phyloP scores from a whole-genome alignment of 2,888 invertebrate species.

The Ferdinandea cuprea region DNA sequence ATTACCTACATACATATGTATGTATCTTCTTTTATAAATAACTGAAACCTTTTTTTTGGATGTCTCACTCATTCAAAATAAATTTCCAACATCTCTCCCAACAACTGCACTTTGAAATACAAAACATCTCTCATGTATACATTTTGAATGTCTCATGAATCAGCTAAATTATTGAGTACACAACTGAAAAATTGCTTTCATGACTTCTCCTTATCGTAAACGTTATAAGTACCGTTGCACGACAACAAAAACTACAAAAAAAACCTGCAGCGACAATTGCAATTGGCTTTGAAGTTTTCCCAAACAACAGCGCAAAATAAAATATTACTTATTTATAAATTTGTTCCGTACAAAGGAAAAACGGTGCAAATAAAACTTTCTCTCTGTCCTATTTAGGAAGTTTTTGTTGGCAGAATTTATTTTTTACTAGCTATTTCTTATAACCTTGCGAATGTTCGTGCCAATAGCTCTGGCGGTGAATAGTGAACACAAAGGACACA shows the following conservation, averaged over 20 bases:
- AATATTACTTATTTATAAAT: constrained; percentile 57
- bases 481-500: constrained; percentile 14
- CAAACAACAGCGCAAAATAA: constrained; percentile 23
- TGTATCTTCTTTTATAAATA: no score
- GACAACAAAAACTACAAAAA: not conserved
- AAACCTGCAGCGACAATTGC: not conserved
- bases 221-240: not conserved
- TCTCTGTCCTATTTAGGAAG: not conserved
- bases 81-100: no score
- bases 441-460: constrained; percentile 50
- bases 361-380: constrained; percentile 43
- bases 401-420: not conserved
- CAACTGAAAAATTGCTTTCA: constrained; percentile 21
- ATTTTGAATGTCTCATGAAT: not conserved
- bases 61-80: no score
- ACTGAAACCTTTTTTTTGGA: no score
- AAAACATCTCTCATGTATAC: not conserved
- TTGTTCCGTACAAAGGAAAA: constrained; percentile 22
- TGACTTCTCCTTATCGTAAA: not conserved
- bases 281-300: constrained; percentile 21
- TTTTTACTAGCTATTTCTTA: not conserved
- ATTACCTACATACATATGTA: no score
- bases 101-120: not conserved
- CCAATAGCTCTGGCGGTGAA: constrained; percentile 44
- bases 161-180: not conserved